These are phyloP conservation scores for Latrodectus elegans DNA, from an alignment of 2,888 invertebrate genomes.

Conservation along the genomic window DNA sequence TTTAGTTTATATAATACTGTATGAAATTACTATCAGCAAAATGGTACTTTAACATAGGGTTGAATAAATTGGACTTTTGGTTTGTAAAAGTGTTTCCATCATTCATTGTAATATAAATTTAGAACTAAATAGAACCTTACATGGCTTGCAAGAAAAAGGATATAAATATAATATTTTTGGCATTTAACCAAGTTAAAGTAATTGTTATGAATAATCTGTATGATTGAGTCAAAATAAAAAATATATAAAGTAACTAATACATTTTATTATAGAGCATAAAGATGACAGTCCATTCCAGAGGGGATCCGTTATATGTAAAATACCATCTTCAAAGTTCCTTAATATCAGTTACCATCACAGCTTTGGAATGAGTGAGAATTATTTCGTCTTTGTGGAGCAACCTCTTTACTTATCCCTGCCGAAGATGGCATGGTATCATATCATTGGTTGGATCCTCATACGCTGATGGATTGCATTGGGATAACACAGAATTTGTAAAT, in stretches of 20 bases:
- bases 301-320: conserved; percentile 72
- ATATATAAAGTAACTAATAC: not conserved
- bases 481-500: conserved; percentile 10
- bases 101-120: too few relatives aligned
- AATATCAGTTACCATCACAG: conserved; percentile 94
- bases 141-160: too few relatives aligned
- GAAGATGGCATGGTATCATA: conserved; percentile 79
- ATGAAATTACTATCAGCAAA: too few relatives aligned
- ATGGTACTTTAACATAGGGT: too few relatives aligned
- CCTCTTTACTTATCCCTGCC: conserved; percentile 83
- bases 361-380: conserved; percentile 90
- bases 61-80: too few relatives aligned
- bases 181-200: too few relatives aligned
- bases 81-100: too few relatives aligned
- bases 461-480: conserved; percentile 84
- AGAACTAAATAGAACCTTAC: too few relatives aligned
- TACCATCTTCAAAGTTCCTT: conserved; percentile 85
- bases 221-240: too few relatives aligned
- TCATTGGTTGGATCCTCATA: conserved; percentile 81
- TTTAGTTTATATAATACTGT: too few relatives aligned
- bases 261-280: not conserved
- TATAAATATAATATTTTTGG: too few relatives aligned
- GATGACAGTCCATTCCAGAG: conserved; percentile 20
- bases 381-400: conserved; percentile 91
- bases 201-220: too few relatives aligned